A percentile compares a stretch with the other conserved stretches of the same genome.
Conservation (phyloP, 1,140 invertebrate genomes). For the Eubasilissa regina region DNA sequence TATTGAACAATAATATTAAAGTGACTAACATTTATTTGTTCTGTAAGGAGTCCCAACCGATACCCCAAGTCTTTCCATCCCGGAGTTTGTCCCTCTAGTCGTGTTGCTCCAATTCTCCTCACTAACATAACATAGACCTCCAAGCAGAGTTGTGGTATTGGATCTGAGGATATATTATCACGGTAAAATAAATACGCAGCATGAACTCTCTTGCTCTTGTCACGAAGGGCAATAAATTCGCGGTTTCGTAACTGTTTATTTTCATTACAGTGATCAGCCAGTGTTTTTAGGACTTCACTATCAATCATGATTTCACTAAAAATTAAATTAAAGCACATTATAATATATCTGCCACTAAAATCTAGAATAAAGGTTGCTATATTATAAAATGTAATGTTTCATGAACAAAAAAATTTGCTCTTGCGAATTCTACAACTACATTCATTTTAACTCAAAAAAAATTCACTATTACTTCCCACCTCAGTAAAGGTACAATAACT, state of each 20-base stretch:
- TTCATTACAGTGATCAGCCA: conserved; percentile 1
- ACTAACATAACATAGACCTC: conserved; percentile 49
- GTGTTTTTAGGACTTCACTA: conserved; percentile 1
- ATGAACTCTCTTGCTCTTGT: conserved; percentile 66
- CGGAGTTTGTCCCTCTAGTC: conserved; percentile 34
- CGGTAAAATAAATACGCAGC: conserved; percentile 68
- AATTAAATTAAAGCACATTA: neutral
- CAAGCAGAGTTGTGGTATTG: conserved; percentile 43
- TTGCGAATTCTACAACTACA: too few relatives aligned
- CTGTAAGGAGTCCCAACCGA: conserved; percentile 40
- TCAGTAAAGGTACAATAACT: too few relatives aligned
- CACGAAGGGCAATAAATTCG: conserved; percentile 64
- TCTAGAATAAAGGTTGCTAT: too few relatives aligned
- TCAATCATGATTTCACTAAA: conserved; percentile 6
- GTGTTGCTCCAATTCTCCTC: conserved; percentile 50
- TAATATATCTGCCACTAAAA: too few relatives aligned
- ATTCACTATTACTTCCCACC: too few relatives aligned
- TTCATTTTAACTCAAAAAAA: too few relatives aligned
- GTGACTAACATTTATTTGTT: conserved; percentile 51
- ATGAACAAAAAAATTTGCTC: too few relatives aligned
- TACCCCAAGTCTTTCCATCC: conserved; percentile 57
- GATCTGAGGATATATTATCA: conserved; percentile 56
- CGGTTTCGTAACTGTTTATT: conserved; percentile 63
- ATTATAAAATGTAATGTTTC: too few relatives aligned
- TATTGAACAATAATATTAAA: neutral